phyloP scores from a whole-genome alignment of 2,888 invertebrate genomes.

The Perdita meconis region DNA sequence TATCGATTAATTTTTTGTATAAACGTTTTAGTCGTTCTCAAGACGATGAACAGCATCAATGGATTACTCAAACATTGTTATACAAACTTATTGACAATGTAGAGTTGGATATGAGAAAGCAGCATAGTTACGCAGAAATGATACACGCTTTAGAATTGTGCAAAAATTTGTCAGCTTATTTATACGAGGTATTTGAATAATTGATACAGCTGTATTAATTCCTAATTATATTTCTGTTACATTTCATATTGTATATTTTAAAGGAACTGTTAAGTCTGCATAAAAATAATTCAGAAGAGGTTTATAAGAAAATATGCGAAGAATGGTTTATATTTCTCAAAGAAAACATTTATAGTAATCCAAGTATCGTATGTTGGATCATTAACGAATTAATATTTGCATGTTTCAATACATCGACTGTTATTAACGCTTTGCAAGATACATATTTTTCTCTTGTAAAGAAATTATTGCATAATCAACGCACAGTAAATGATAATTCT shows the following conservation, averaged over 20 bases:
- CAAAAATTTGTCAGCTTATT: conserved; percentile 18
- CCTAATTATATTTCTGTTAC: neutral
- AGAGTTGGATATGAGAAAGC: conserved; percentile 51
- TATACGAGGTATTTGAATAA: conserved; percentile 60
- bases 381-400: conserved; percentile 76
- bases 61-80: conserved; percentile 73
- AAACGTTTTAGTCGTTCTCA: conserved; percentile 46
- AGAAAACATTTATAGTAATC: conserved; percentile 84
- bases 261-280: conserved; percentile 68
- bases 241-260: conserved; percentile 19
- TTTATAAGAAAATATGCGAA: conserved; percentile 80
- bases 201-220: neutral
- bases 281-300: conserved; percentile 64
- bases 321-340: conserved; percentile 84
- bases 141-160: conserved; percentile 50
- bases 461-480: conserved; percentile 58
- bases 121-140: conserved; percentile 65
- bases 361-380: conserved; percentile 79
- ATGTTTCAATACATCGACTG: conserved; percentile 60
- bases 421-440: conserved; percentile 73
- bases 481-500: conserved; percentile 30
- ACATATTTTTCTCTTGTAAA: conserved; percentile 72
- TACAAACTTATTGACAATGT: conserved; percentile 60
- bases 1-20: no score
- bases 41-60: conserved; percentile 63